Base-by-base conservation (phyloP, 2,113 vertebrate genomes). In the Calidris pugnax region DNA sequence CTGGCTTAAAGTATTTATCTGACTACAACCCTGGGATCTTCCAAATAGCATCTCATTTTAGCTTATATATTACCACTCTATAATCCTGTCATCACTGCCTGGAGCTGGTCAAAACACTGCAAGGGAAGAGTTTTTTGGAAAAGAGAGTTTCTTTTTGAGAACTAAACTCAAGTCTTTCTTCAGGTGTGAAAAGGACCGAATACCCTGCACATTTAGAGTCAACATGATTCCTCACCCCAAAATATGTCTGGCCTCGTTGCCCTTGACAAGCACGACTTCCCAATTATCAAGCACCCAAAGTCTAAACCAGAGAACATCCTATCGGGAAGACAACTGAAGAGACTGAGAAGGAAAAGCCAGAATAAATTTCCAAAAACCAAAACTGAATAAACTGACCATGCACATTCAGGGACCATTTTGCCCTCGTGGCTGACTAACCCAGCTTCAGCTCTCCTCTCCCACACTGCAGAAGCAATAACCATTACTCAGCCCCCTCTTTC, bases 31-130 rank as follows among this genome's bases (percentile, higher is more conserved):
- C 85, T 76, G 59, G 64, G 59, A 88, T 72, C 86, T 85, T 87
- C 80, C 69, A 90, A 93, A 64, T 4, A 85, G 60, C 66, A 72
- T 84, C 51, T 81, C 45, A 43, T 81, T 93, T 93, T 86, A 95
- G 56, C 0, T 68, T 90, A 43, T 71, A 16, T 79, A 71, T 87
- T 87, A 85, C 53, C 53, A 69, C 57, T 79, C 33, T 69, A 75
- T 91, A 79, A 85, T 64, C 39, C 76, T 85, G 79, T 92, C 84
- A 87, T 89, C 90, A 51, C 92, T 1, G 22, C 69, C 67, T 92
- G 80, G 80, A 89, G 66, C 80, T 62, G 62, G 53, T 69, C 66
- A 89, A 92, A 96, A 84, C 32, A 64, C n/a, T 81, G 30, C 37
- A 85, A 63, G 14, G 21, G 27, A 64, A 82, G 35, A 83, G 32